Evolutionary conservation across 2,113 vertebrate species (phyloP), one percentile per base, ranked within the genome.

Genomic region (Fulica atra): DNA sequence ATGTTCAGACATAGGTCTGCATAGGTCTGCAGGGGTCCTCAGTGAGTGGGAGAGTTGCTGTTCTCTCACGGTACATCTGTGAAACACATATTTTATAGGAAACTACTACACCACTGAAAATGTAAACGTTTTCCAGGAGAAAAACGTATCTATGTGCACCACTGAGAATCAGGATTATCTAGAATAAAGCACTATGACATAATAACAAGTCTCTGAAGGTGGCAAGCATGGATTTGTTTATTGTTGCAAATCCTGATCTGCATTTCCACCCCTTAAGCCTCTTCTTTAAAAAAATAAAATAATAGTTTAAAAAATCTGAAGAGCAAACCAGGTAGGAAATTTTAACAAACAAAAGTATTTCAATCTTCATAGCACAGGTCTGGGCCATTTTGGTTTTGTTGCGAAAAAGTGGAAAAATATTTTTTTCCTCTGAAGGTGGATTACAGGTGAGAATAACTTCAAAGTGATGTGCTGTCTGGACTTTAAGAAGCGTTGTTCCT

Each of bases 351-450:
- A 40, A 69, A 13, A n/a, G 20, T 8, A 54, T 71, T 78, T 84
- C 5, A 64, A 23, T 71, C 28, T 54, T 31, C 10, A 28, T 13
- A 35, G 17, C 24, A 79, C 7, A 31, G 11, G 5, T 72, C 61
- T 72, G 1, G 50, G 50, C 2, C 3, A 19, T 29, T 78, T 42
- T 17, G 0, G 2, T 61, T 82, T 70, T 89, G 12, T 38, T 91
- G 28, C 12, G 56, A 31, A 16, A 40, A 50, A 66, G 20, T 16
- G 20, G 44, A 78, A 89, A 96, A 89, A 86, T 69, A 78, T 46
- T 46, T 63, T 79, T 82, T 69, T 85, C 64, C 46, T 85, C 35
- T 82, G 68, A 82, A 46, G 51, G n/a, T n/a, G n/a, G 96, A 90
- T 63, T 72, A 59, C 51, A 66, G 61, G 51, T 51, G 80, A 59